Conservation (phyloP, 2,797 vertebrate genomes). For the Galago senegalensis region DNA sequence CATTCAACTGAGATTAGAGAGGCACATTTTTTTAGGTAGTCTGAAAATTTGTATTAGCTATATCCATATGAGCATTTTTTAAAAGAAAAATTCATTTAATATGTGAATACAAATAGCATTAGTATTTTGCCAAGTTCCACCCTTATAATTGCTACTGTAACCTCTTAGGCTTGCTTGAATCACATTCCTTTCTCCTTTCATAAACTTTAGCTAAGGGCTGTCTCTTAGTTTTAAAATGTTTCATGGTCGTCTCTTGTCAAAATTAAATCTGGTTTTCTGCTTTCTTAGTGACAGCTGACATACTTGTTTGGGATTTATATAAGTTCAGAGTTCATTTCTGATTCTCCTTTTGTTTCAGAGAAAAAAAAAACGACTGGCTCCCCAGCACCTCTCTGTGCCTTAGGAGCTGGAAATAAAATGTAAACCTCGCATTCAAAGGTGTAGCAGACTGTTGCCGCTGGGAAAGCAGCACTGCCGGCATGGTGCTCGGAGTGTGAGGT, state of each 20-base stretch:
- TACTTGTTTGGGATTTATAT: background rate
- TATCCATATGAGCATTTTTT: background rate
- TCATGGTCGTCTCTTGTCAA: background rate
- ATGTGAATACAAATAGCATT: background rate
- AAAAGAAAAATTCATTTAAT: background rate
- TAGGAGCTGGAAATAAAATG: background rate
- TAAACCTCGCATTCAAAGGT: background rate
- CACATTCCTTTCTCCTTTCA: background rate
- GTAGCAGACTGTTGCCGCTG: background rate
- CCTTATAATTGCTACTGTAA: background rate
- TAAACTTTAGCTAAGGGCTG: background rate
- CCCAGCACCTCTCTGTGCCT: background rate
- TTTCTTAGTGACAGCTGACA: background rate
- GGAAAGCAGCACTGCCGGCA: background rate
- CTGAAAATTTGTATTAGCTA: background rate
- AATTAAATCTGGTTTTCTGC: background rate
- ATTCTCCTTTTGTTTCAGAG: conserved; percentile 41
- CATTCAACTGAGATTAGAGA: background rate
- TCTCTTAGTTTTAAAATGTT: conserved; percentile 2
- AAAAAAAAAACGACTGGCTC: background rate
- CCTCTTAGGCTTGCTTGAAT: conserved; percentile 11
- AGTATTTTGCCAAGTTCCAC: background rate
- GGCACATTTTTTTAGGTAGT: background rate
- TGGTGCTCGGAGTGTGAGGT: background rate
- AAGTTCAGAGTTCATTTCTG: conserved; percentile 33